Base-by-base conservation (phyloP, 2,113 vertebrate species). In the Menidia beryllina region DNA sequence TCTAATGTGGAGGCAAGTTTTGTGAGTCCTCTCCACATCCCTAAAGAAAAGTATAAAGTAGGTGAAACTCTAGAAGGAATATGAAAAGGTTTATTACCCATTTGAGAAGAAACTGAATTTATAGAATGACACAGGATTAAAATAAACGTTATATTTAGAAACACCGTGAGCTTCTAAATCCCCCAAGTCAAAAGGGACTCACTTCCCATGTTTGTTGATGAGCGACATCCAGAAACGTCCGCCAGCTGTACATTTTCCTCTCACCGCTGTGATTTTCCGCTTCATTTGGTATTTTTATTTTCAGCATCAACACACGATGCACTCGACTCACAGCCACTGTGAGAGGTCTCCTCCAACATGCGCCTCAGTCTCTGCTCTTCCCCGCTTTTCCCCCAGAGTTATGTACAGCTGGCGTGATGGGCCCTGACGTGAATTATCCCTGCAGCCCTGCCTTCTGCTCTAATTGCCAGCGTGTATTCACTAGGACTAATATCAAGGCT, bases 381-480 rank as follows among this genome's bases (percentile, higher is more conserved):
- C n/a, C 4, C 17, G n/a, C 30, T 30, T 49, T 13, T 47, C 81
- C 69, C n/a, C 67, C 58, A 21, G 56, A 74, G 59, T 69, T 36
- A 53, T n/a, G 48, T 26, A 48, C 53, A 66, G 56, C 71, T 38
- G 1, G 36, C 55, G n/a, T 38, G 12, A 56, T 36, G 20, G 27
- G 57, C 57, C 60, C 72, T 67, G 82, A 72, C 57, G 72, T 67
- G 56, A 59, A 69, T 74, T 61, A 54, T 62, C 19, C 84, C 56
- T 50, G 55, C 71, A 45, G 73, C 72, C 76, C 70, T 55, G 38
- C 39, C 45, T 52, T 65, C 72, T 72, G 72, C 67, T 77, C 71
- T 90, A 85, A 89, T 85, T 86, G 72, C 63, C 65, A 27, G 67
- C 72, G 26, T 73, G 65, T 67, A 30, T 80, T 69, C 77, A 64